Conservation (phyloP, 2,888 invertebrate species). For the Philereme vetulata region DNA sequence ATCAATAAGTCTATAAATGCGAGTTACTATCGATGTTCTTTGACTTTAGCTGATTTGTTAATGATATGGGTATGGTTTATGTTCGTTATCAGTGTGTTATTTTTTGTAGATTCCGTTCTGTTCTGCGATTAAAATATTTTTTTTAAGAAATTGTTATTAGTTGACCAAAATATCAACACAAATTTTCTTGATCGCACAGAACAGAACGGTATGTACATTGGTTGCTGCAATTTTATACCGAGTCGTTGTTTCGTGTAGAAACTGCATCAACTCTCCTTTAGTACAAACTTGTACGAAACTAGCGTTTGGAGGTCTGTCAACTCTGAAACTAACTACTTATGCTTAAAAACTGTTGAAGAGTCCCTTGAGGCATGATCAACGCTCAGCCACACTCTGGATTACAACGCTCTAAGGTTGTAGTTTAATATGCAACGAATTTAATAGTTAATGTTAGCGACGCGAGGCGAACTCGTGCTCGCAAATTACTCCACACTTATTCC, state of each 20-base stretch:
- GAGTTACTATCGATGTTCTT: too few relatives aligned
- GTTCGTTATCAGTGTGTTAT: too few relatives aligned
- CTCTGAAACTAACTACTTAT: conserved; percentile 33
- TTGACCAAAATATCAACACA: too few relatives aligned
- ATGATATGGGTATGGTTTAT: too few relatives aligned
- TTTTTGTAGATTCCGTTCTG: too few relatives aligned
- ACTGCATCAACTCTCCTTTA: conserved; percentile 9
- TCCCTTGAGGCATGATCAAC: conserved; percentile 51
- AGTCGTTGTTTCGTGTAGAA: conserved; percentile 9
- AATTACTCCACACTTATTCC: conserved; percentile 80
- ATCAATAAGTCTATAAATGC: too few relatives aligned
- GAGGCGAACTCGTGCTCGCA: conserved; percentile 70
- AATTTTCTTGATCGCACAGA: too few relatives aligned
- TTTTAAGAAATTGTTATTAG: too few relatives aligned
- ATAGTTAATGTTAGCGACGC: conserved; percentile 80
- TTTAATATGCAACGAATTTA: conserved; percentile 84
- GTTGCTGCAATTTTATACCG: neutral
- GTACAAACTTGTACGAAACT: conserved; percentile 4
- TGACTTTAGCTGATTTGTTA: too few relatives aligned
- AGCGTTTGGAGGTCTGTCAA: conserved; percentile 24
- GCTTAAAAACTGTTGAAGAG: conserved; percentile 55
- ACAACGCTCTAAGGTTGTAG: conserved; percentile 69
- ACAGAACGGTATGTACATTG: too few relatives aligned
- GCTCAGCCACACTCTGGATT: conserved; percentile 63
- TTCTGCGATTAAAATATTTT: too few relatives aligned